These are phyloP conservation scores for Meriones psammophilus DNA, from an alignment of 2,797 vertebrate genomes.

Conservation along the genomic window DNA sequence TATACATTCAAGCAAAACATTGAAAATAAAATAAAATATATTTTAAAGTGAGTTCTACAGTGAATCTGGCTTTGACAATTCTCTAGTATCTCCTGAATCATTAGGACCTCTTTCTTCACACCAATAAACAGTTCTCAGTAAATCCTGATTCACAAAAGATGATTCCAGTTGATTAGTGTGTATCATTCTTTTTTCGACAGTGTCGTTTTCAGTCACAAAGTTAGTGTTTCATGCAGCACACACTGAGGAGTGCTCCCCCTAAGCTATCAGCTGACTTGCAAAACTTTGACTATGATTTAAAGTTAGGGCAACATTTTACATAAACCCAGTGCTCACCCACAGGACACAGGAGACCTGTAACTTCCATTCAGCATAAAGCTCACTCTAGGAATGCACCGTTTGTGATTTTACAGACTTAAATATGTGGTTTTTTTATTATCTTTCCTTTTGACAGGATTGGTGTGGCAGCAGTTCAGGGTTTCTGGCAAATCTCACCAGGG, in stretches of 20 bases:
- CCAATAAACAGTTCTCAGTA: background rate
- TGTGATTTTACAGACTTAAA: slow-evolving; percentile 40
- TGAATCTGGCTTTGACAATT: background rate
- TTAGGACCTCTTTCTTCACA: background rate
- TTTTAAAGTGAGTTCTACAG: background rate
- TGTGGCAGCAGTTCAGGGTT: background rate
- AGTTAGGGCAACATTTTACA: background rate
- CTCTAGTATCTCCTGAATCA: background rate
- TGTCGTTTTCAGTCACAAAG: background rate
- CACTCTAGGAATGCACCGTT: background rate
- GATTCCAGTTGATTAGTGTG: background rate
- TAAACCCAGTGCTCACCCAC: background rate
- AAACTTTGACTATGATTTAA: background rate
- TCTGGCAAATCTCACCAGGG: background rate
- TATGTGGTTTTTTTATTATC: background rate
- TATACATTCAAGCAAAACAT: background rate
- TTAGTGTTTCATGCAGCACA: background rate
- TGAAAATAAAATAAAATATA: background rate
- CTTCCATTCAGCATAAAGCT: slow-evolving; percentile 18
- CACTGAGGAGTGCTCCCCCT: background rate
- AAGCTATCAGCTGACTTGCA: background rate
- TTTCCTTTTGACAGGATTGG: slow-evolving; percentile 5
- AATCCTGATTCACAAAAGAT: background rate
- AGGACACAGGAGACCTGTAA: background rate
- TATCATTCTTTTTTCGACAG: too few relatives aligned